These are phyloP conservation scores for Laticauda laticaudata DNA, from an alignment of 2,113 vertebrate species.

Conservation along the genomic window DNA sequence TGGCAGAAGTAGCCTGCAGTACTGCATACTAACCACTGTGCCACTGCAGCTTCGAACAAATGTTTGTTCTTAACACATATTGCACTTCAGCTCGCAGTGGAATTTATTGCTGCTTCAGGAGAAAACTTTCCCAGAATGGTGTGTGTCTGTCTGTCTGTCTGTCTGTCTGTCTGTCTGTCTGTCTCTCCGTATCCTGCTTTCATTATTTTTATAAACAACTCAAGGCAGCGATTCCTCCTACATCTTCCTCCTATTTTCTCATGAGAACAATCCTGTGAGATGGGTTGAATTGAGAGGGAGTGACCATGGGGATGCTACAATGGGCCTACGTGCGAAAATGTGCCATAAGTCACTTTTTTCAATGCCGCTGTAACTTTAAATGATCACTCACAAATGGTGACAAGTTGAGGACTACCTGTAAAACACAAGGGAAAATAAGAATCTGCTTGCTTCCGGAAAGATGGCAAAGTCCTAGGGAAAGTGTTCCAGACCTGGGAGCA, in stretches of 20 bases:
- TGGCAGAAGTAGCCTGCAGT: too few relatives aligned
- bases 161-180: neutral
- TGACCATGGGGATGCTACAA: neutral
- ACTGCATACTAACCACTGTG: too few relatives aligned
- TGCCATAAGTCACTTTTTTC: neutral
- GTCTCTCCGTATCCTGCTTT: neutral
- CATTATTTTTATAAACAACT: neutral
- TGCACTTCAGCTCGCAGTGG: neutral
- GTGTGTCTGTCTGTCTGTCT: accelerated
- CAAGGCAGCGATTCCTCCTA: neutral
- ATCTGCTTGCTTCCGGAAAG: neutral
- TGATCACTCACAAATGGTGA: too few relatives aligned
- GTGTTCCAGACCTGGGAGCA: neutral
- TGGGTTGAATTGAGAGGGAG: neutral
- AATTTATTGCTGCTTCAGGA: neutral
- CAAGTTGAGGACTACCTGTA: too few relatives aligned
- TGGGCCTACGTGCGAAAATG: neutral
- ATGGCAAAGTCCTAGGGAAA: neutral
- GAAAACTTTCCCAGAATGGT: neutral
- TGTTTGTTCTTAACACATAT: neutral
- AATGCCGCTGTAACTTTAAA: too few relatives aligned
- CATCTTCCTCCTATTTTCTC: neutral
- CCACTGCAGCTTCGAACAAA: too few relatives aligned
- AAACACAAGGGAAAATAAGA: neutral
- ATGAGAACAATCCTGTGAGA: neutral